Percentiles rank a stretch among this genome's conserved stretches.
These are phyloP conservation scores for Crypturellus undulatus DNA, from an alignment of 2,113 vertebrate species.

Conservation along the genomic window DNA sequence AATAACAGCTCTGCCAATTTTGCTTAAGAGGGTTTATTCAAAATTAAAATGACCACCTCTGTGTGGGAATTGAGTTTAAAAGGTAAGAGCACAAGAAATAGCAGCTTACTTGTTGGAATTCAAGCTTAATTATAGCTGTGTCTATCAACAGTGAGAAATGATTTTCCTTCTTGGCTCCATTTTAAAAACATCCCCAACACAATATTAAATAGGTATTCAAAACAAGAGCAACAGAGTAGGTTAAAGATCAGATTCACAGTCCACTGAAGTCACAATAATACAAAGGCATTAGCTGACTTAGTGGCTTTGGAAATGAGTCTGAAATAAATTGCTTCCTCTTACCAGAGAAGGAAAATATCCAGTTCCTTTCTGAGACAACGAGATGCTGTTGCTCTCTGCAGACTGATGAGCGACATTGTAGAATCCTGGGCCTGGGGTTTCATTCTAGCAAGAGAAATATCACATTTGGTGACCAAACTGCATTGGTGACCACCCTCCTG, in stretches of 20 bases:
- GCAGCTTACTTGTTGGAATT: background rate
- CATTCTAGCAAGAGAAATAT: conserved; percentile 72
- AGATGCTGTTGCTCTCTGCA: conserved; percentile 76
- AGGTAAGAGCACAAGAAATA: background rate
- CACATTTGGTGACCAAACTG: background rate
- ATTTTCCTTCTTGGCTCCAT: background rate
- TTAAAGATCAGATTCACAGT: background rate
- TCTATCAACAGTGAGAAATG: background rate
- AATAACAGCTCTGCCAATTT: background rate
- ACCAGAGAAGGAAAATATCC: conserved; percentile 81
- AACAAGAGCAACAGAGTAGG: background rate
- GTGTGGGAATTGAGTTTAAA: background rate
- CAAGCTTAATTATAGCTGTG: background rate
- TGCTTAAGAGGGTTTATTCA: background rate
- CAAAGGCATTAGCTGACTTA: background rate
- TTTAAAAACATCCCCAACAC: background rate
- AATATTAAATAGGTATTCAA: background rate
- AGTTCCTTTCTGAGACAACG: conserved; percentile 83
- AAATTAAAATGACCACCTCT: background rate
- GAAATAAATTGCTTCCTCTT: background rate
- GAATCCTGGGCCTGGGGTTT: conserved; percentile 80
- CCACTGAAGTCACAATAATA: background rate
- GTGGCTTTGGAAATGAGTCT: background rate
- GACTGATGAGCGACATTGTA: conserved; percentile 56
- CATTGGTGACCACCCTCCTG: background rate